Evolutionary conservation across 2,797 vertebrate genomes (phyloP).

Genomic region (Scleropages formosus): DNA sequence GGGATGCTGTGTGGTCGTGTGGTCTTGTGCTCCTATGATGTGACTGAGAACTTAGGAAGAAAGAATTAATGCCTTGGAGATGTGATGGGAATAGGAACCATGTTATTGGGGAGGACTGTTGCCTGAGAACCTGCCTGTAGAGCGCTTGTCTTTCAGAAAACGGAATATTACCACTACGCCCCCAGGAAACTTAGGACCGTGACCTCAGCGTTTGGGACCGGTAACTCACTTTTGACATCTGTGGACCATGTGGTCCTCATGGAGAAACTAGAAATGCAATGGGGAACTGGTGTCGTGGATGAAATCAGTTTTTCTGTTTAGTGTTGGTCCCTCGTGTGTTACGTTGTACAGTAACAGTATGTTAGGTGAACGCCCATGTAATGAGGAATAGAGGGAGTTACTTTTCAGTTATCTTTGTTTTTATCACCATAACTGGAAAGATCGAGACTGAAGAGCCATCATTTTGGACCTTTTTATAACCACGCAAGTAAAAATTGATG

Average conservation of each 20-base stretch:
- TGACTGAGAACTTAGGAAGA: not conserved
- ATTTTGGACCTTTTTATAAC: constrained; percentile 48
- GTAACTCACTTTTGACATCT: not conserved
- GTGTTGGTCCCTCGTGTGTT: constrained; percentile 26
- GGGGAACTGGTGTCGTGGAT: constrained; percentile 17
- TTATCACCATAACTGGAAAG: constrained; percentile 39
- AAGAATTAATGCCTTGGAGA: not conserved
- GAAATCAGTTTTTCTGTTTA: constrained; percentile 25
- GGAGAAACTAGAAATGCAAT: constrained; percentile 37
- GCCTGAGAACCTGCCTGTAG: constrained; percentile 10
- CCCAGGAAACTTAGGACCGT: not conserved
- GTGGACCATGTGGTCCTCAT: not conserved
- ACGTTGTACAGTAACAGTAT: constrained; percentile 35
- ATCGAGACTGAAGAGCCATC: constrained; percentile 51
- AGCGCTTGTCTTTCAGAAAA: constrained; percentile 26
- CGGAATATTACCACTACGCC: constrained; percentile 49
- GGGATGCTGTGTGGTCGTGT: not conserved
- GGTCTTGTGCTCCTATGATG: constrained; percentile 1
- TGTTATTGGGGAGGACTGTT: constrained; percentile 5
- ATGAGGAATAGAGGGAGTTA: constrained; percentile 23
- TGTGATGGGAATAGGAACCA: not conserved
- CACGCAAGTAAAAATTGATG: constrained; percentile 47
- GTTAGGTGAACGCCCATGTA: constrained; percentile 40
- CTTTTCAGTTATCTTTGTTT: constrained; percentile 39
- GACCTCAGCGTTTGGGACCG: constrained; percentile 33